A percentile compares a stretch with the other conserved stretches of the same genome.
phyloP scores from a whole-genome alignment of 2,797 vertebrate genomes.

The Pachyuromys duprasi region DNA sequence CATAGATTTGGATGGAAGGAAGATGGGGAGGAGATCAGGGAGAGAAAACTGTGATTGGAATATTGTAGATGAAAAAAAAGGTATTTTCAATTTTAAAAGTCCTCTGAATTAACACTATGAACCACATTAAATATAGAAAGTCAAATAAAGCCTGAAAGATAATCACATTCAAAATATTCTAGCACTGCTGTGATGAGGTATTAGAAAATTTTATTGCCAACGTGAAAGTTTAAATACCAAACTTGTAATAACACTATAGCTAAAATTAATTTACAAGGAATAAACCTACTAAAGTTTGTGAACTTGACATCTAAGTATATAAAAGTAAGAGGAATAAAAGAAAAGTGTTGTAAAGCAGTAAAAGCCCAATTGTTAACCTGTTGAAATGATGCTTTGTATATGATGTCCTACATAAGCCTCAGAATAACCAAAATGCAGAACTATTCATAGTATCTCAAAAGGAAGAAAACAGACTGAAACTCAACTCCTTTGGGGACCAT shows the following conservation, averaged over 20 bases:
- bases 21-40: too few relatives aligned
- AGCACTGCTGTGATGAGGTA: background rate
- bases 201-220: background rate
- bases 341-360: background rate
- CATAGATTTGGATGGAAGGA: background rate
- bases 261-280: background rate
- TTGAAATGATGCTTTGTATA: background rate
- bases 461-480: background rate
- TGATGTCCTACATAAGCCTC: background rate
- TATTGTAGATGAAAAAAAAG: background rate
- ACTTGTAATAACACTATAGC: background rate
- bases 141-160: background rate
- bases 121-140: background rate
- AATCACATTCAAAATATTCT: background rate
- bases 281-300: background rate
- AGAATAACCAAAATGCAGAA: background rate
- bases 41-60: background rate
- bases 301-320: background rate
- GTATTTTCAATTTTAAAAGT: background rate
- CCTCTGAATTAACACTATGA: background rate
- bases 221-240: background rate
- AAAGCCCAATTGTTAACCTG: background rate
- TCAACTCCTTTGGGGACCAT: background rate
- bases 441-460: background rate
- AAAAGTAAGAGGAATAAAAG: background rate